phyloP scores from a whole-genome alignment of 2,797 vertebrate genomes.

The Leucoraja ocellata region DNA sequence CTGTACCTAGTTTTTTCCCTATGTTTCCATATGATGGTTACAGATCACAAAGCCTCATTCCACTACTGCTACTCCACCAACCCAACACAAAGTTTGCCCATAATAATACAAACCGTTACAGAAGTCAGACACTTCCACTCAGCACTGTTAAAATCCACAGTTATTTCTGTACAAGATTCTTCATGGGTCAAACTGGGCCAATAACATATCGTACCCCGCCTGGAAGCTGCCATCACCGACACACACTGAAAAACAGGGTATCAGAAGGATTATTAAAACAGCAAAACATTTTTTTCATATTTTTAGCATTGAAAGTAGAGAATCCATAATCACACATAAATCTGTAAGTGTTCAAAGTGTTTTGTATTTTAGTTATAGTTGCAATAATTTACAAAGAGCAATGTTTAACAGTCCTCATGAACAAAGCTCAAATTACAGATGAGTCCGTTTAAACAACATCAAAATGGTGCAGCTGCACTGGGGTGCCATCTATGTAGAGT shows the following conservation, averaged over 20 bases:
- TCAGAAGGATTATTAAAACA: not conserved
- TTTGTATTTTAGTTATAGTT: not conserved
- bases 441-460: not conserved
- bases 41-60: not conserved
- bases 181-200: conserved; percentile 81
- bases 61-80: not conserved
- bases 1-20: no score
- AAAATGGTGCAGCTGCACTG: no score
- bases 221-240: conserved; percentile 70
- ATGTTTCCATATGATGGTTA: not conserved
- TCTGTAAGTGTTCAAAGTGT: not conserved
- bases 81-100: no score
- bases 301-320: not conserved
- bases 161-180: conserved; percentile 67
- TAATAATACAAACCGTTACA: conserved; percentile 62
- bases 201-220: conserved; percentile 73
- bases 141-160: conserved; percentile 66
- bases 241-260: conserved; percentile 61
- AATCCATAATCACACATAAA: not conserved
- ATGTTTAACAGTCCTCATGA: not conserved
- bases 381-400: not conserved
- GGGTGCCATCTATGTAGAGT: no score
- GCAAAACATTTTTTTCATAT: not conserved
- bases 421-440: not conserved
- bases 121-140: conserved; percentile 74